Percentiles rank a stretch among this genome's conserved stretches.
Evolutionary conservation across 2,797 vertebrate genomes (phyloP).

Genomic region (Allenopithecus nigroviridis): DNA sequence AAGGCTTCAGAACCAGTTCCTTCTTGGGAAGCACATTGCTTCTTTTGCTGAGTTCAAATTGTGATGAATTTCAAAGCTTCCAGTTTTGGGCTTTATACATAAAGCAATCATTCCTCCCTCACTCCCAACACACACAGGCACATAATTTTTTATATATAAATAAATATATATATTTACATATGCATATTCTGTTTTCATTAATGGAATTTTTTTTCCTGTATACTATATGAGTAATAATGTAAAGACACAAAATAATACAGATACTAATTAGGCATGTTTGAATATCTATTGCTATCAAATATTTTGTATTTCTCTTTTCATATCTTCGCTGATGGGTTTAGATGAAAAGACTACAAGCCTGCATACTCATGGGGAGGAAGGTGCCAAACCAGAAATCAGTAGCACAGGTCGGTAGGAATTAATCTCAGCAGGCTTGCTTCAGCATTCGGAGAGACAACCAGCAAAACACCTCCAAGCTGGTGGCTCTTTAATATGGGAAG

Average conservation of each 20-base stretch:
- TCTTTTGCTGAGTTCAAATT: background rate
- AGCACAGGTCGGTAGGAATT: background rate
- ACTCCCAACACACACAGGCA: background rate
- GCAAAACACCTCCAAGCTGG: background rate
- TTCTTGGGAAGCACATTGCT: background rate
- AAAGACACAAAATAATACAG: background rate
- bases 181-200: background rate
- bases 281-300: background rate
- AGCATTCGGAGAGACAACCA: background rate
- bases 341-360: background rate
- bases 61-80: background rate
- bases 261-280: background rate
- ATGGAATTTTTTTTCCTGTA: background rate
- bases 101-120: background rate
- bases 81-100: background rate
- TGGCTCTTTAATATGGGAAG: background rate
- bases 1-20: background rate
- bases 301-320: background rate
- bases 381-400: background rate
- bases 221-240: background rate
- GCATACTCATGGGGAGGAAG: background rate
- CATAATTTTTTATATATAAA: background rate
- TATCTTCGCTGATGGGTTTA: background rate
- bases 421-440: background rate
- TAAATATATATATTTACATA: background rate